Evolutionary conservation across 64 coral and sea anemone genomes (phyloP), one percentile per base, ranked within the genome.

Genomic region (Porites australiensis): DNA sequence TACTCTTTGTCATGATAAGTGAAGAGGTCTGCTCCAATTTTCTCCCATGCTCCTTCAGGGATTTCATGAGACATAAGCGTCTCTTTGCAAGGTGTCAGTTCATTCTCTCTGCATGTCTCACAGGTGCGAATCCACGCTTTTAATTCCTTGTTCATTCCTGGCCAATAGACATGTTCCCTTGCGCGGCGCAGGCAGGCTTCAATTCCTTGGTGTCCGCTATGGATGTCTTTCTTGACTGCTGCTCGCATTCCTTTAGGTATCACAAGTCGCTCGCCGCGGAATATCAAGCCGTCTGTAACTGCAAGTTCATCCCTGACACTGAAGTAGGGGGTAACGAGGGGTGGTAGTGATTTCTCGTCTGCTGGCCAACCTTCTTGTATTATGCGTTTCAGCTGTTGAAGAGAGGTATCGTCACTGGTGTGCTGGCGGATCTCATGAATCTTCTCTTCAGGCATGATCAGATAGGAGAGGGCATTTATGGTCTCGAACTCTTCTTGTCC

Each of bases 21-120:
- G 70, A 91, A 83, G 5, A 62, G 44, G 47, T 91, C 89, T 15
- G 23, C n/a, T 6, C 19, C 62, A 58, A 91, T 81, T n/a, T n/a
- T n/a, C n/a, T n/a, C n/a, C n/a, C n/a, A n/a, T n/a, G n/a, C n/a
- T n/a, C n/a, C n/a, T n/a, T n/a, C n/a, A n/a, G n/a, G n/a, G n/a
- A n/a, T n/a, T n/a, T n/a, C n/a, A n/a, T n/a, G n/a, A n/a, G n/a
- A n/a, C n/a, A n/a, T n/a, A n/a, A n/a, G n/a, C n/a, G n/a, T n/a
- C n/a, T n/a, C n/a, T n/a, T n/a, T n/a, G n/a, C n/a, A n/a, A n/a
- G n/a, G n/a, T n/a, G 16, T 59, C 20, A 37, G 71, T 16, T 63
- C 16, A 43, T 70, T 37, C 18, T 45, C 64, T 47, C 44, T 6
- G 64, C 89, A 90, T 27, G 72, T 67, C 37, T 76, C 62, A n/a